Conservation (phyloP, 2,113 vertebrate species). For the Triplophysa tibetana region DNA sequence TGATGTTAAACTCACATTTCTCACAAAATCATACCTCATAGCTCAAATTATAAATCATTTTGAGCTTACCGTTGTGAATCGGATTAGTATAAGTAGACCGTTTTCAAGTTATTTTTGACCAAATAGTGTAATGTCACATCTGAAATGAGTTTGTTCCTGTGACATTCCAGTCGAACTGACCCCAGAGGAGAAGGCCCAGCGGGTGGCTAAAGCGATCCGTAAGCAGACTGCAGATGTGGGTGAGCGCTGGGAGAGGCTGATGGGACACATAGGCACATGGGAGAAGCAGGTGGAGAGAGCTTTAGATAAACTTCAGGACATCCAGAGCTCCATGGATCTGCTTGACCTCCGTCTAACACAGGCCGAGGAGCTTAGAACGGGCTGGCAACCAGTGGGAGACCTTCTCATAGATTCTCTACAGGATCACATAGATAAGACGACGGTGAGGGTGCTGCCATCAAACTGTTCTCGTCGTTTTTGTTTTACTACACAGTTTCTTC, state of each 20-base stretch:
- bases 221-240: conserved; percentile 91
- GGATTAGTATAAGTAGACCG: too few relatives aligned
- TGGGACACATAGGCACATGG: conserved; percentile 81
- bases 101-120: too few relatives aligned
- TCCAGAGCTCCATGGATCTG: conserved; percentile 93
- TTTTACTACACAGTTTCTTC: neutral
- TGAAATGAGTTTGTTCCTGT: neutral
- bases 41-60: too few relatives aligned
- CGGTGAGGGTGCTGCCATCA: conserved; percentile 5
- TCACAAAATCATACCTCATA: too few relatives aligned
- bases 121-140: too few relatives aligned
- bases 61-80: too few relatives aligned
- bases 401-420: conserved; percentile 91
- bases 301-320: conserved; percentile 86
- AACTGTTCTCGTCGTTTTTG: too few relatives aligned
- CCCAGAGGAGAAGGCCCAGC: conserved; percentile 90
- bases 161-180: conserved; percentile 76
- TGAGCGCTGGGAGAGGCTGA: conserved; percentile 92
- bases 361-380: conserved; percentile 80
- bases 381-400: conserved; percentile 92
- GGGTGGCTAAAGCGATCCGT: conserved; percentile 90
- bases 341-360: conserved; percentile 85
- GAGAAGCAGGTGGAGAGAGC: conserved; percentile 90
- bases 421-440: conserved; percentile 87
- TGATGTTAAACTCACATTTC: too few relatives aligned